These are phyloP conservation scores for Centrocercus urophasianus DNA, from an alignment of 2,113 vertebrate species.

Conservation along the genomic window DNA sequence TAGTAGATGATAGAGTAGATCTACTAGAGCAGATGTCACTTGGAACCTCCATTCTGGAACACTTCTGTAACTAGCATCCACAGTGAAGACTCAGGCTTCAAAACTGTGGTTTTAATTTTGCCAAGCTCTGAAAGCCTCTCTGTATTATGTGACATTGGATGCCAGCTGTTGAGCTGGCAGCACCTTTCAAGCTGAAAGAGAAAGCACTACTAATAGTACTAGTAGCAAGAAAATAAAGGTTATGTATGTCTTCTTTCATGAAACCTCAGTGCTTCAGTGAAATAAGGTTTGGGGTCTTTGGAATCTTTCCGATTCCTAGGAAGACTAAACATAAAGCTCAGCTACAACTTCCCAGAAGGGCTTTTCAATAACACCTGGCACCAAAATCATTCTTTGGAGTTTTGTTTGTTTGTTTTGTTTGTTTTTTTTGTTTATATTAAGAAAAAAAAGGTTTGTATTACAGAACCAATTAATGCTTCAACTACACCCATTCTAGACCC, in stretches of 20 bases:
- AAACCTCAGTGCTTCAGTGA: neutral
- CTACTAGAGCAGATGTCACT: neutral
- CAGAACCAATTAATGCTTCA: neutral
- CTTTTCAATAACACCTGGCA: neutral
- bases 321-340: neutral
- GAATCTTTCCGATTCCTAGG: neutral
- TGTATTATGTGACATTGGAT: neutral
- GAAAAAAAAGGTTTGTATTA: neutral
- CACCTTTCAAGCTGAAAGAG: neutral
- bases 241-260: neutral
- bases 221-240: neutral
- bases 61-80: neutral
- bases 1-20: neutral
- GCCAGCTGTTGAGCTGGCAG: neutral
- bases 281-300: neutral
- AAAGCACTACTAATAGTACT: neutral
- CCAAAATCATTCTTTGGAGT: neutral
- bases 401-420: neutral
- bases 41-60: neutral
- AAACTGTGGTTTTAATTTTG: neutral
- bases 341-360: neutral
- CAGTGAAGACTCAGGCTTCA: neutral
- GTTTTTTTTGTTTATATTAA: neutral
- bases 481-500: neutral
- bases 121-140: neutral